A percentile compares a stretch with the other conserved stretches of the same genome.
Evolutionary conservation across 2,888 invertebrate genomes (phyloP).

Genomic region (Bugula neritina): DNA sequence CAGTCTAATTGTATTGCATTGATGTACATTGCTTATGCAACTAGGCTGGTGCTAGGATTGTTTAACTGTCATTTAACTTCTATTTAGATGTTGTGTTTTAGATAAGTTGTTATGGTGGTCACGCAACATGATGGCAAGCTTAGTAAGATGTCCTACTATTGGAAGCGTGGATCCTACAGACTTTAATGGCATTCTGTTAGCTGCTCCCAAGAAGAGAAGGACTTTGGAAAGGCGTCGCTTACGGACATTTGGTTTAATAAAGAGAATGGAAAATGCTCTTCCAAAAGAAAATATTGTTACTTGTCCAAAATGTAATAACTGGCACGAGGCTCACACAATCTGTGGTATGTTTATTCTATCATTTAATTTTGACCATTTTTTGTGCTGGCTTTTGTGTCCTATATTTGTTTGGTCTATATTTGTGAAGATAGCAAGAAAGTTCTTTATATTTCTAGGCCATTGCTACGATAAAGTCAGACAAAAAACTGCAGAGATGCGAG

Average conservation of each 20-base stretch:
- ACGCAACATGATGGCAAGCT: not conserved
- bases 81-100: no score
- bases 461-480: slow-evolving; percentile 76
- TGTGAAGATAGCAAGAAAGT: no score
- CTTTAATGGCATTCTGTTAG: slow-evolving; percentile 69
- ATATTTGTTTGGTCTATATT: no score
- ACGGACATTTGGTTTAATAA: slow-evolving; percentile 69
- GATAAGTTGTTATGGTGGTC: no score
- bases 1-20: no score
- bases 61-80: no score
- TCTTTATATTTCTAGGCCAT: slow-evolving; percentile 62
- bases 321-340: slow-evolving; percentile 70
- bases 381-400: no score
- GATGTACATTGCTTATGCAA: no score
- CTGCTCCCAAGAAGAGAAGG: slow-evolving; percentile 72
- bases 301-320: slow-evolving; percentile 77
- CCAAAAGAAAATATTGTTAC: slow-evolving; percentile 69
- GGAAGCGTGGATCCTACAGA: not conserved
- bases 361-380: not conserved
- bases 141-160: not conserved
- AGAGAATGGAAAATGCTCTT: slow-evolving; percentile 65
- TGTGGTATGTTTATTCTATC: slow-evolving; percentile 62
- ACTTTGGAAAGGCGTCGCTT: slow-evolving; percentile 68
- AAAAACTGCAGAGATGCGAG: slow-evolving; percentile 76
- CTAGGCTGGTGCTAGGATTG: no score